These are phyloP conservation scores for Podabrus alpinus DNA, from an alignment of 2,888 invertebrate species.

Conservation along the genomic window DNA sequence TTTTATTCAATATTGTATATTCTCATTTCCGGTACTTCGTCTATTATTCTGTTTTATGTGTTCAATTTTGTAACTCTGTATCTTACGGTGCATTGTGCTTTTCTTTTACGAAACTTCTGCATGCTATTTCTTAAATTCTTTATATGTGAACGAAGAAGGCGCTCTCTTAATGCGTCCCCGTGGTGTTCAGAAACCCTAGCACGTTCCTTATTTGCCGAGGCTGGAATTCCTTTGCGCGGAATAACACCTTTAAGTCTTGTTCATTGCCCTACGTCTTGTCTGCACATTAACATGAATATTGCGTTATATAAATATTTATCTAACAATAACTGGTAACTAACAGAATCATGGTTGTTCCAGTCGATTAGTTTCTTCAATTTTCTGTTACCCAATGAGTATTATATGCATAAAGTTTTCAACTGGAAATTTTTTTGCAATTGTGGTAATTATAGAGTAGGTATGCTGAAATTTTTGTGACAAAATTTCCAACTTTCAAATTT, in stretches of 20 bases:
- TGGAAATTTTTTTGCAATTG: neutral
- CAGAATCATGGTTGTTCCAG: neutral
- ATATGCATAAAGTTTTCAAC: too few species aligned
- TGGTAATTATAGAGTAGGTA: neutral
- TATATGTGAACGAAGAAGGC: slow-evolving; percentile 33
- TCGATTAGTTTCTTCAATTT: neutral
- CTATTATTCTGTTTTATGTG: slow-evolving; percentile 32
- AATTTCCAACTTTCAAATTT: neutral
- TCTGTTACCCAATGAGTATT: neutral
- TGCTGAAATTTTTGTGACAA: neutral
- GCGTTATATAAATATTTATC: slow-evolving; percentile 5
- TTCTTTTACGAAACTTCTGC: slow-evolving; percentile 26
- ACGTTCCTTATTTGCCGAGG: slow-evolving; percentile 29
- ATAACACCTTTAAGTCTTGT: slow-evolving; percentile 28
- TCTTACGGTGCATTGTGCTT: slow-evolving; percentile 25
- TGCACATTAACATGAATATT: slow-evolving; percentile 25
- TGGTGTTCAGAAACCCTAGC: slow-evolving; percentile 36
- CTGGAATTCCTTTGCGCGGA: slow-evolving; percentile 24
- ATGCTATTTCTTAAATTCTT: slow-evolving; percentile 37
- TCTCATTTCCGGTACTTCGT: slow-evolving; percentile 30
- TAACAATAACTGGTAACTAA: neutral
- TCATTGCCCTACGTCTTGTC: slow-evolving; percentile 36
- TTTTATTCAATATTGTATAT: slow-evolving; percentile 33
- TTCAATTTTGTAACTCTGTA: slow-evolving; percentile 30
- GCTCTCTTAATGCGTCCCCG: slow-evolving; percentile 38